phyloP scores from a whole-genome alignment of 2,888 invertebrate species.

The Brachypterus glaber region DNA sequence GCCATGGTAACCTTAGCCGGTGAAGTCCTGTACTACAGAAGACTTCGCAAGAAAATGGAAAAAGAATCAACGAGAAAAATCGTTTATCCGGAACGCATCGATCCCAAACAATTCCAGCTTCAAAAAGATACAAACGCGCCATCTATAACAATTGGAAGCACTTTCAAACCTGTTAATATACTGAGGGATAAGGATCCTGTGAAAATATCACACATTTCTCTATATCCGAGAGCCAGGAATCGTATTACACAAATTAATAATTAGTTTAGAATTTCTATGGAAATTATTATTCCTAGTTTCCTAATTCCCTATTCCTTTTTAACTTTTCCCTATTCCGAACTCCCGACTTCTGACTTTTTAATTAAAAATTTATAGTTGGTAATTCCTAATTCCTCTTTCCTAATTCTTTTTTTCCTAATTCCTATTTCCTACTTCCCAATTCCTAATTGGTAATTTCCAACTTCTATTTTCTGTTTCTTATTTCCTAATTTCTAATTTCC shows the following conservation, averaged over 20 bases:
- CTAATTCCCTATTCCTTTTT: too few species aligned
- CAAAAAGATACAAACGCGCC: slow-evolving; percentile 15
- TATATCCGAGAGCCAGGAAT: slow-evolving; percentile 33
- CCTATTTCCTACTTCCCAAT: too few species aligned
- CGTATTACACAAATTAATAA: slow-evolving; percentile 23
- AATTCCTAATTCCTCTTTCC: too few species aligned
- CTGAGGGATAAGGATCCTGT: slow-evolving; percentile 22
- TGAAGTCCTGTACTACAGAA: slow-evolving; percentile 70
- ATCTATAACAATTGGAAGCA: slow-evolving; percentile 29
- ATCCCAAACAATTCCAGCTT: slow-evolving; percentile 12
- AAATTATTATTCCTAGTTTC: too few species aligned
- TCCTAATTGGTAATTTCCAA: too few species aligned
- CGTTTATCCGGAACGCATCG: slow-evolving; percentile 9
- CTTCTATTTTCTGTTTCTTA: too few species aligned
- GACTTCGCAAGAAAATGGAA: slow-evolving; percentile 38
- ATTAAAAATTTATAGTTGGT: too few species aligned
- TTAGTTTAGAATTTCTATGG: too few species aligned
- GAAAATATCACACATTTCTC: slow-evolving; percentile 27
- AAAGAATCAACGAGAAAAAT: slow-evolving; percentile 8
- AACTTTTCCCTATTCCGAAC: too few species aligned
- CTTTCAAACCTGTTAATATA: slow-evolving; percentile 29
- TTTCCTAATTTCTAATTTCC: too few species aligned
- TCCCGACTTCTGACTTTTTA: too few species aligned
- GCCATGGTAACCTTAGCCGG: slow-evolving; percentile 76
- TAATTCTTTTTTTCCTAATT: too few species aligned